Base-by-base conservation (phyloP, 2,113 vertebrate genomes). In the Anolis carolinensis region DNA sequence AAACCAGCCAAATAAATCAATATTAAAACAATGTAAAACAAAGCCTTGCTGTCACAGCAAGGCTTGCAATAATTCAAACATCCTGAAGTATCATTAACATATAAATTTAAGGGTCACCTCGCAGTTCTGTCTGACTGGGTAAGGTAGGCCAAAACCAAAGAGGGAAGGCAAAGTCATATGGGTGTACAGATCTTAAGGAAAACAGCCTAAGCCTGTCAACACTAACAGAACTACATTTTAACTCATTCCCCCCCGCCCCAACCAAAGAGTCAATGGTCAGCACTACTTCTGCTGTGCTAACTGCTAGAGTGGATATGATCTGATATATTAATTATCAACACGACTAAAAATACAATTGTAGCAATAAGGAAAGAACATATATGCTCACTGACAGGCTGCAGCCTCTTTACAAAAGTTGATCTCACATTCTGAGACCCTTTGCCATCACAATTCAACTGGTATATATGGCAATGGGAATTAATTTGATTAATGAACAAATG, bases 11-110 rank as follows among this genome's bases (percentile, higher is more conserved):
- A 82, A 80, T 81, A 62, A 44, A 72, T 1, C 6, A 32, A n/a
- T n/a, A 34, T 74, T 84, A 39, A 92, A 78, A 50, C 79, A 74
- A 81, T 84, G 34, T 70, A 52, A 85, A 88, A 6, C 4, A 83
- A 18, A 81, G 70, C 68, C 44, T 89, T 0, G 25, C 25, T 32
- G 59, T 34, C 39, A 21, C 18, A 67, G 11, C 9, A 44, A 50
- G 18, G 18, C 8, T 11, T 20, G 21, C 44, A 81, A n/a, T 27
- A 81, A 32, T 34, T 48, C 36, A 67, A 65, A 25, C 62, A 48
- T 67, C 23, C 23, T 80, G 62, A 44, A n/a, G 25, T 44, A 36
- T 44, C 16, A 67, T 67, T 44, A 67, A 39, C 25, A n/a, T 14
- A 48, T 25, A 81, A 13, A 18, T 8, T 62, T 9, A 62, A 59